These are phyloP conservation scores for Nematostella vectensis DNA, from an alignment of 92 coral and sea anemone genomes.

Conservation along the genomic window DNA sequence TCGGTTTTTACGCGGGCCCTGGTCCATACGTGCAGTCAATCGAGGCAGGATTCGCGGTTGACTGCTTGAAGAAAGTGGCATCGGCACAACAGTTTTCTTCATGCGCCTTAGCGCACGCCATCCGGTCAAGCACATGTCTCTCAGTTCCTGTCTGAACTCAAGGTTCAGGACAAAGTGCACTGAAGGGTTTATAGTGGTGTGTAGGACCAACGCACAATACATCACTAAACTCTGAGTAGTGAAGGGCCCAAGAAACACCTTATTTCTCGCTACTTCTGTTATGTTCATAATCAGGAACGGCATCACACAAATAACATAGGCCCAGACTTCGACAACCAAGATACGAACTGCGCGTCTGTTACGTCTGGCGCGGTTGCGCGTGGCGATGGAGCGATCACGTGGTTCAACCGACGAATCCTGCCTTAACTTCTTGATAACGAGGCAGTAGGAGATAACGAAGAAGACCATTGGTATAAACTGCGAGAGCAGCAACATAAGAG, in stretches of 20 bases:
- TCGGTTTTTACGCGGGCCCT: too few species aligned
- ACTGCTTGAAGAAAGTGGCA: too few species aligned
- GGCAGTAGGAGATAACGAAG: conserved; percentile 34
- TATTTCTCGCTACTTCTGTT: background rate
- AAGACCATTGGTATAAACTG: conserved; percentile 40
- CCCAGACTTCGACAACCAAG: conserved; percentile 39
- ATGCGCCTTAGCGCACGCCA: too few species aligned
- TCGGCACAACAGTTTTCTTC: too few species aligned
- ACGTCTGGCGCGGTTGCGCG: conserved; percentile 53
- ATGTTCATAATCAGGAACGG: conserved; percentile 35
- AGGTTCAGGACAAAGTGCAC: conserved; percentile 47
- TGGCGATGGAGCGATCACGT: conserved; percentile 33
- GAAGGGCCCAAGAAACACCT: conserved; percentile 2
- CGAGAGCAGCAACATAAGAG: conserved; percentile 2
- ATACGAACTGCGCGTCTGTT: conserved; percentile 57
- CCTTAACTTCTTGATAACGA: conserved; percentile 51
- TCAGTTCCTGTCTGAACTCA: conserved; percentile 55
- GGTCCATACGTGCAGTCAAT: too few species aligned
- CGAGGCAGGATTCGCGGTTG: too few species aligned
- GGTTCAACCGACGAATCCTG: conserved; percentile 40
- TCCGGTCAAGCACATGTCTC: too few species aligned
- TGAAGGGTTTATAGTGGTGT: conserved; percentile 50
- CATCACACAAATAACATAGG: conserved; percentile 29
- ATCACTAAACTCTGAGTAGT: conserved; percentile 9
- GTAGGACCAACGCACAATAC: conserved; percentile 38